Conservation (phyloP, 2,888 invertebrate species). For the Mesorhabditis sp. region DNA sequence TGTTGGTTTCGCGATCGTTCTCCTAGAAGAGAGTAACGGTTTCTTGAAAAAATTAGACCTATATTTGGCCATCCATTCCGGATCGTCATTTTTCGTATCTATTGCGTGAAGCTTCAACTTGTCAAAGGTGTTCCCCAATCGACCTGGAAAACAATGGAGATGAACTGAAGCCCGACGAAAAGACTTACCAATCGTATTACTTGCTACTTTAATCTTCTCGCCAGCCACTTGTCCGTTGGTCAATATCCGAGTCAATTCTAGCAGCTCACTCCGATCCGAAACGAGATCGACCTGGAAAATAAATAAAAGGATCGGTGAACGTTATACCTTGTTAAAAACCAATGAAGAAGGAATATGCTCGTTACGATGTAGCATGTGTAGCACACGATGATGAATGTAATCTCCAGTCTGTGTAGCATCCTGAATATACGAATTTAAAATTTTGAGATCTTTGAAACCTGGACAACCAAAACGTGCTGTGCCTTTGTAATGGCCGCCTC, state of each 20-base stretch:
- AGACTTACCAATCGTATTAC: conserved; percentile 12
- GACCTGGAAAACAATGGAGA: conserved; percentile 17
- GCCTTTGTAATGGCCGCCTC: conserved; percentile 47
- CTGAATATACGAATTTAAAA: conserved; percentile 15
- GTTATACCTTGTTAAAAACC: conserved; percentile 75
- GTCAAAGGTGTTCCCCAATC: conserved; percentile 20
- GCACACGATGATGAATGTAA: conserved; percentile 53
- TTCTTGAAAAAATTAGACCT: conserved; percentile 22
- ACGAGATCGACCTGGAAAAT: conserved; percentile 64
- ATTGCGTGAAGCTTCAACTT: conserved; percentile 23
- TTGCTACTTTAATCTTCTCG: conserved; percentile 23
- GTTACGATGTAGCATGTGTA: conserved; percentile 52
- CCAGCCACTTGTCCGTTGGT: conserved; percentile 65
- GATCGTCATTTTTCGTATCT: conserved; percentile 26
- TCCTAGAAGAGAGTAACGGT: conserved; percentile 21
- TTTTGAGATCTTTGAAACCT: conserved; percentile 23
- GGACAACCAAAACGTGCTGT: conserved; percentile 53
- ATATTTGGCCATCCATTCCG: conserved; percentile 42
- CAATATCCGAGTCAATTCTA: conserved; percentile 71
- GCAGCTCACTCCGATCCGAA: conserved; percentile 68
- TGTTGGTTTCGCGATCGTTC: conserved; percentile 44
- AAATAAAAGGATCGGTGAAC: neutral
- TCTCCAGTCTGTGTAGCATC: conserved; percentile 50
- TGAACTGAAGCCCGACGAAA: conserved; percentile 3
- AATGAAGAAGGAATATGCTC: conserved; percentile 66